Percentiles rank a stretch among this genome's conserved stretches.
Conservation (phyloP, 2,888 invertebrate genomes). For the Apomyelois bistriatella region DNA sequence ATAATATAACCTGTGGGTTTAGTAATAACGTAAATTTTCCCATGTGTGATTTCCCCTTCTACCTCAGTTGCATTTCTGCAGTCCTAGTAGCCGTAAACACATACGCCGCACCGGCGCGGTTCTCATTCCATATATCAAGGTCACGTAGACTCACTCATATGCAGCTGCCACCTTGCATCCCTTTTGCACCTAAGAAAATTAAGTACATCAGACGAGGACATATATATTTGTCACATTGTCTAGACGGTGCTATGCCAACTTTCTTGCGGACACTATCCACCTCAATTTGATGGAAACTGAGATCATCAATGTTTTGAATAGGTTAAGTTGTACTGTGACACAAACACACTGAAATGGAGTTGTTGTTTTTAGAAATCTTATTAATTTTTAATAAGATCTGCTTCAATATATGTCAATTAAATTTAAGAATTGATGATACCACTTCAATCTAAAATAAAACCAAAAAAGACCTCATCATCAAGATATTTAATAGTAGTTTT, state of each 20-base stretch:
- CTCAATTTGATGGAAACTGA: conserved; percentile 40
- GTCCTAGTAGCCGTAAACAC: conserved; percentile 64
- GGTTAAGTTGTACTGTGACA: conserved; percentile 1
- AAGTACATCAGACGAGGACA: conserved; percentile 37
- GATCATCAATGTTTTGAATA: conserved; percentile 14
- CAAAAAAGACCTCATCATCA: too few species aligned
- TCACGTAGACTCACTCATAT: conserved; percentile 58
- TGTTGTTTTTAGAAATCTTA: background rate
- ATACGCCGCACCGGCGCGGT: conserved; percentile 54
- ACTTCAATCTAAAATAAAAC: too few species aligned
- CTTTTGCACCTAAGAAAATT: conserved; percentile 36
- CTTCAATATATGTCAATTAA: too few species aligned
- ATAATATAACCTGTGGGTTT: conserved; percentile 21
- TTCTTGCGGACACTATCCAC: conserved; percentile 52
- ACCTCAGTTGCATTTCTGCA: conserved; percentile 46
- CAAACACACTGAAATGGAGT: background rate
- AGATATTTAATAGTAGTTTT: too few species aligned
- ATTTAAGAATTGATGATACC: too few species aligned
- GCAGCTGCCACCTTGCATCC: conserved; percentile 41
- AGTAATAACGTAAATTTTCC: conserved; percentile 25
- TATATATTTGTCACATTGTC: conserved; percentile 39
- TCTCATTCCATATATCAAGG: conserved; percentile 69
- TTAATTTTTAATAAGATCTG: too few species aligned
- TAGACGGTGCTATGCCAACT: conserved; percentile 54
- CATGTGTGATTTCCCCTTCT: conserved; percentile 15